Percentiles rank a stretch among this genome's conserved stretches.
Evolutionary conservation across 2,797 vertebrate genomes (phyloP).

Genomic region (Acanthornis magna): DNA sequence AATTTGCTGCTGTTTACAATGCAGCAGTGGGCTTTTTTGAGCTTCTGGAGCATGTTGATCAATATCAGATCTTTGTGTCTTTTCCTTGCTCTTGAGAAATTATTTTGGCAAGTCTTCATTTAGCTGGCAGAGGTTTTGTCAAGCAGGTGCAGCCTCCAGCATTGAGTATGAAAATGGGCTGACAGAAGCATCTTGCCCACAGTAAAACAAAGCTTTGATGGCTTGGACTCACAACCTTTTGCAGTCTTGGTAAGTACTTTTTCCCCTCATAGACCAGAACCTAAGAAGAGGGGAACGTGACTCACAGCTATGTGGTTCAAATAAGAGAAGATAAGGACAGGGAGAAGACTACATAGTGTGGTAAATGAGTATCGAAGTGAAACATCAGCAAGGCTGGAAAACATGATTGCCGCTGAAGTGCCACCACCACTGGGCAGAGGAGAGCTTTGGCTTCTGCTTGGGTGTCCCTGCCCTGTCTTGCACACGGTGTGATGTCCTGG

Average conservation of each 20-base stretch:
- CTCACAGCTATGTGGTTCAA: background rate
- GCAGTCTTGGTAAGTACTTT: background rate
- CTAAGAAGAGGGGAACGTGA: background rate
- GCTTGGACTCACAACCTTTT: background rate
- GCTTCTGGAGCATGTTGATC: background rate
- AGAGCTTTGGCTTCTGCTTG: background rate
- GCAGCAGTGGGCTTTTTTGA: background rate
- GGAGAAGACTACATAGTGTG: background rate
- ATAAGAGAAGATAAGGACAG: background rate
- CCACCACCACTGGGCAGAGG: fast-evolving
- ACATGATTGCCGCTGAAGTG: background rate
- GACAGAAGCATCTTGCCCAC: background rate
- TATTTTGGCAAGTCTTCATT: background rate
- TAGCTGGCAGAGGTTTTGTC: background rate
- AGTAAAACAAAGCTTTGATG: background rate
- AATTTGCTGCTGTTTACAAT: background rate
- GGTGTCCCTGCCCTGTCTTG: background rate
- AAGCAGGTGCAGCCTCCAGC: background rate
- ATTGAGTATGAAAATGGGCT: background rate
- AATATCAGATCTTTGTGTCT: background rate
- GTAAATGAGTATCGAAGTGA: background rate
- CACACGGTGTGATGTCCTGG: background rate
- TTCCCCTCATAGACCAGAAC: background rate
- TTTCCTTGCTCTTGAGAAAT: background rate
- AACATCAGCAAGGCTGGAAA: background rate